phyloP scores from a whole-genome alignment of 1,140 invertebrate species.

The Drosophila tropicalis region DNA sequence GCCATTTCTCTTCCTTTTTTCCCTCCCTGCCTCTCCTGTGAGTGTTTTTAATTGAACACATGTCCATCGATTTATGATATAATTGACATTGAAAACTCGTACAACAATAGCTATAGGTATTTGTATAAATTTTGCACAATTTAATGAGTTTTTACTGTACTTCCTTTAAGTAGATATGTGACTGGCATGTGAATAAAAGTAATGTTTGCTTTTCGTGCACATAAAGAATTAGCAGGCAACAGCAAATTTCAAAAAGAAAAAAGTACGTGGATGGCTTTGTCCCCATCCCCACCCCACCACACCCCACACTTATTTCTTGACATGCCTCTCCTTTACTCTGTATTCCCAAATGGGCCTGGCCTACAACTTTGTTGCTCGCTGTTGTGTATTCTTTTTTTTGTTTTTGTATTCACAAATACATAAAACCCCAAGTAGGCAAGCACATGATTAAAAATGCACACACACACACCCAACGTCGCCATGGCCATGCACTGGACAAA shows the following conservation, averaged over 20 bases:
- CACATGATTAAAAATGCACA: conserved; percentile 77
- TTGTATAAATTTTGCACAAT: conserved; percentile 44
- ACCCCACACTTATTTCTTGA: background rate
- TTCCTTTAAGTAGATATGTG: conserved; percentile 44
- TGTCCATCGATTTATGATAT: conserved; percentile 57
- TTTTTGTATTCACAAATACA: conserved; percentile 43
- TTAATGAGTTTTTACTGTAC: conserved; percentile 67
- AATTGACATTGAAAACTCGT: conserved; percentile 71
- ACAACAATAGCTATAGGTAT: conserved; percentile 33
- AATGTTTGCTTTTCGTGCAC: conserved; percentile 57
- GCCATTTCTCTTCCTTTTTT: background rate
- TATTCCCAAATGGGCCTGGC: conserved; percentile 71
- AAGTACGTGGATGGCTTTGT: conserved; percentile 58
- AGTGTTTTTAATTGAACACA: conserved; percentile 61
- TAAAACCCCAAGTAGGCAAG: conserved; percentile 70
- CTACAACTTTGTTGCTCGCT: conserved; percentile 56
- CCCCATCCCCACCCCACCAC: background rate
- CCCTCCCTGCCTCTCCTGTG: background rate
- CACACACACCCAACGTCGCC: conserved; percentile 12
- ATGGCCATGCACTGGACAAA: background rate
- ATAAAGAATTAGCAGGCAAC: conserved; percentile 73
- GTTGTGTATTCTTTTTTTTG: conserved; percentile 20
- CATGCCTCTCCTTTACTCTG: conserved; percentile 50
- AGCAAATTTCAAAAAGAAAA: background rate
- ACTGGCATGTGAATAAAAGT: conserved; percentile 31